Evolutionary conservation across 2,797 vertebrate genomes (phyloP), one percentile per base, ranked within the genome.

Genomic region (Myotis findleyi): DNA sequence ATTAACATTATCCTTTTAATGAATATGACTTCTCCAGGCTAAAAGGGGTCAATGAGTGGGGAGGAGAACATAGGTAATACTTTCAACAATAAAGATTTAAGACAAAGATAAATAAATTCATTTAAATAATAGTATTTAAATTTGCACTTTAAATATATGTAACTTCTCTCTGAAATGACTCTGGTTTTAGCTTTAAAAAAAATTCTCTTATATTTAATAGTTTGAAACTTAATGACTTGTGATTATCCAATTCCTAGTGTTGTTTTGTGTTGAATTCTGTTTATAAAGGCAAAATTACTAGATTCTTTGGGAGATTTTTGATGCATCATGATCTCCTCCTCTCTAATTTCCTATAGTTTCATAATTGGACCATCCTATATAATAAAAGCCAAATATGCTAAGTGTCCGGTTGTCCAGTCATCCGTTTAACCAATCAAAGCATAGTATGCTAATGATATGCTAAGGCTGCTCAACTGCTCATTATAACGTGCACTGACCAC

Each of bases 231-330:
- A 80, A 17, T 92, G 38, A 59, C 38, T 71, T 86, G 3, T 49
- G 11, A 76, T 30, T 73, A 36, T 44, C 2, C 38, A 5, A 0
- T 18, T 41, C 33, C 88, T 94, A 27, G 4, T 89, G 27, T 75
- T 95, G 38, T 14, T 89, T 79, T 85, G 33, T 82, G 44, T 93
- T 93, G 49, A 71, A 49, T 91, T 88, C 44, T 89, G 2, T 83
- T 95, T 89, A 20, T 91, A n/a, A 25, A 62, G 1, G 17, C 72
- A 38, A 47, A 53, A 59, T 92, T 18, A 81, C 86, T 76, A 21
- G 1, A 33, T 96, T 93, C 14, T 93, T 18, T 25, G 44, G 49
- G 66, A 53, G 85, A 18, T 86, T 5, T 5, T 36, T 87, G 38
- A 87, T 64, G 41, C 1, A 4, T 83, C n/a, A 1, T 72, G 14